These are phyloP conservation scores for Chaetophractus vellerosus DNA, from an alignment of 2,797 vertebrate genomes.

Conservation along the genomic window DNA sequence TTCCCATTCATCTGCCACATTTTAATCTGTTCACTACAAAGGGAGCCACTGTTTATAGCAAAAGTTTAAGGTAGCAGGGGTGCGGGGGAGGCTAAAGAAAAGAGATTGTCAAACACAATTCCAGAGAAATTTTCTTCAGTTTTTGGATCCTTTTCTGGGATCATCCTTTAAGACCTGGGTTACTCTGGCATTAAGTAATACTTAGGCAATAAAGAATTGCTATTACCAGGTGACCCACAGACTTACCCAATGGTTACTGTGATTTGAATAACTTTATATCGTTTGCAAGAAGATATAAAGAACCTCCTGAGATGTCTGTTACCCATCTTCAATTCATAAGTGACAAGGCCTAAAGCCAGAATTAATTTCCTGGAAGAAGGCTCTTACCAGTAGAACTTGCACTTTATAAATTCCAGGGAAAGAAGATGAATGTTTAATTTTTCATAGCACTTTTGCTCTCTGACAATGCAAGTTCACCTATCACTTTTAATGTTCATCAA, in stretches of 20 bases:
- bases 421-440: slow-evolving; percentile 5
- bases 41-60: neutral
- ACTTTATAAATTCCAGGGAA: slow-evolving; percentile 33
- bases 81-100: too few relatives aligned
- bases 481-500: neutral
- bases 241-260: neutral
- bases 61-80: neutral
- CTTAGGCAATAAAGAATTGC: neutral
- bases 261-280: neutral
- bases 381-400: neutral
- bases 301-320: neutral
- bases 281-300: neutral
- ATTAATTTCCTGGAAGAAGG: neutral
- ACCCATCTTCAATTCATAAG: neutral
- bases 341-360: neutral
- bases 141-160: neutral
- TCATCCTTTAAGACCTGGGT: neutral
- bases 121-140: neutral
- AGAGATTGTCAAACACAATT: neutral
- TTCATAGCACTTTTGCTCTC: slow-evolving; percentile 19
- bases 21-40: neutral
- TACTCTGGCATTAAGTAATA: neutral
- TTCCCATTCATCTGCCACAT: neutral
- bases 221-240: neutral
- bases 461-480: neutral